These are phyloP conservation scores for Lamprologus callipterus DNA, from an alignment of 2,113 vertebrate genomes.

Conservation along the genomic window DNA sequence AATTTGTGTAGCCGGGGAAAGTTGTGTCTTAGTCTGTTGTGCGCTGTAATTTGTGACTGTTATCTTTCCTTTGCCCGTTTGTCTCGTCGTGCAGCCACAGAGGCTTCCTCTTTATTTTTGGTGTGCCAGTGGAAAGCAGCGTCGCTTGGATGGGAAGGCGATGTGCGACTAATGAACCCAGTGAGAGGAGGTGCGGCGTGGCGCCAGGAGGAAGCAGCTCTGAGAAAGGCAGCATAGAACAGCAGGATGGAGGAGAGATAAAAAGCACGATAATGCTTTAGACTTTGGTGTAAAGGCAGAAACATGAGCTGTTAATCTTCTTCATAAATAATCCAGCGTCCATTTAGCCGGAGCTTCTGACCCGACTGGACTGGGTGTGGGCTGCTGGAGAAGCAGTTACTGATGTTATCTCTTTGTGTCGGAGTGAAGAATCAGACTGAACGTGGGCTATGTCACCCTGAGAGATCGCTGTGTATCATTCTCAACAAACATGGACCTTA, in stretches of 20 bases:
- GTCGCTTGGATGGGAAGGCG: neutral
- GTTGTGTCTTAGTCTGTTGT: neutral
- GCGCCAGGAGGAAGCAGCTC: neutral
- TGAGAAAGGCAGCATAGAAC: neutral
- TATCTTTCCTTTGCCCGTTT: neutral
- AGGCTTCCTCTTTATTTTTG: neutral
- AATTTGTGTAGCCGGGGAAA: neutral
- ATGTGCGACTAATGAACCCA: neutral
- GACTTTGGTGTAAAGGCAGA: neutral
- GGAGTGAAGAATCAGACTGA: neutral
- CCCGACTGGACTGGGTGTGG: neutral
- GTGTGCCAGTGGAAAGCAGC: neutral
- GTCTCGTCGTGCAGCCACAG: neutral
- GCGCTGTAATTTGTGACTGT: neutral
- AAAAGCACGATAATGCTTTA: neutral
- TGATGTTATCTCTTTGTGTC: neutral
- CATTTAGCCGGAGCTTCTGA: neutral
- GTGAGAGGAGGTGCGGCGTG: neutral
- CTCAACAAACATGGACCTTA: neutral
- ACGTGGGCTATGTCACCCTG: neutral
- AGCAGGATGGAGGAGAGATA: neutral
- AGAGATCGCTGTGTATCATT: neutral
- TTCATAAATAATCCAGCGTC: neutral
- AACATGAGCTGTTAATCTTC: neutral
- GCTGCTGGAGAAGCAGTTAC: neutral